Evolutionary conservation across 2,888 invertebrate genomes (phyloP), one percentile per base, ranked within the genome.

Genomic region (Lasioglossum leucozonium): DNA sequence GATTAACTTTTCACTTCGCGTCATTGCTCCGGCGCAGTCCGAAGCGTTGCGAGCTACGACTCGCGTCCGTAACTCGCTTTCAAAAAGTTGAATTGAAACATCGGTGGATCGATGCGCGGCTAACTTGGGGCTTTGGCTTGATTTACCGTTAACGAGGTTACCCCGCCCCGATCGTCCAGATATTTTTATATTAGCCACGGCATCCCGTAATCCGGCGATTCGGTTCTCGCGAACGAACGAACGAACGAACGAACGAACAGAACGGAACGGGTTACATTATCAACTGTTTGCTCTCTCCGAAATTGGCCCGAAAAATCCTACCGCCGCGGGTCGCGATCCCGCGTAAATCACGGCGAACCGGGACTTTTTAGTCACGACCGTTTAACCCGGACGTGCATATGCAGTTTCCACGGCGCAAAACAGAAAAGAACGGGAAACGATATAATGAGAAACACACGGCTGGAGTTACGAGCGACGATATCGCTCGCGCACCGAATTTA

Each of bases 1-100:
- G 83, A 83, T 83, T 72, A 85, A 85, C 85, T 83, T 83, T 85
- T 85, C 76, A 79, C 78, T 78, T 55, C 55, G 65, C 78, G 78
- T 84, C 77, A 75, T 84, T 75, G 72, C 84, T 78, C 65, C 72
- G 72, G 55, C 75, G 82, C 42, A 47, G 65, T 73, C 72, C 44
- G 47, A 62, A 16, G 34, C 47, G 77, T 47, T 67, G 22, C 51
- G 10, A 51, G 51, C 22, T 62, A 13, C 74, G 44, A 77, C 40
- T 82, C 74, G 22, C 51, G 82, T 72, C 34, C 62, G 34, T 62
- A 83, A 77, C 55, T 77, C 67, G 75, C 79, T 82, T 81, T 77
- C 34, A 44, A 79, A 44, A 79, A 81, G 79, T 74, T 79, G 73
- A 81, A 73, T 87, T 55, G 51, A 71, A 85, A 65, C 47, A 86